phyloP scores from a whole-genome alignment of 2,797 vertebrate species.

The Phoeniculus purpureus region DNA sequence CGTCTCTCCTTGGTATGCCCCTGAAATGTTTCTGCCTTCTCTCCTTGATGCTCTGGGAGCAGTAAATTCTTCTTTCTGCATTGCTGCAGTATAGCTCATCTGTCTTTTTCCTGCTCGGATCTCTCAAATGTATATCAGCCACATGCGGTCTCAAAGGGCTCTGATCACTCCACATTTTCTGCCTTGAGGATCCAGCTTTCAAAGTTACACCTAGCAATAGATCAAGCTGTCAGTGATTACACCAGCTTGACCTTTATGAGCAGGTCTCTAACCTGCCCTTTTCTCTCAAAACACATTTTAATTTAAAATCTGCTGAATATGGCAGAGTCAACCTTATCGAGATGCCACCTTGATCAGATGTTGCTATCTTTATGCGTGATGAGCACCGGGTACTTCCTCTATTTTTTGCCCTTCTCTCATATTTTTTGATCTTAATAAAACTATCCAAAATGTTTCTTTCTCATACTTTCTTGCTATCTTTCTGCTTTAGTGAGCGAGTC shows the following conservation, averaged over 20 bases:
- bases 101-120: slow-evolving; percentile 34
- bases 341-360: background rate
- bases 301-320: slow-evolving; percentile 31
- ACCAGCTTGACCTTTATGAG: slow-evolving; percentile 55
- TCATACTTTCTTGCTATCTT: background rate
- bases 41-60: slow-evolving; percentile 40
- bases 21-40: slow-evolving; percentile 61
- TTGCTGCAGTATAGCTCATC: slow-evolving; percentile 33
- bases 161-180: slow-evolving; percentile 46
- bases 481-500: background rate
- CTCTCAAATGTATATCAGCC: slow-evolving; percentile 32
- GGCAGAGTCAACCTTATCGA: background rate
- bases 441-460: background rate
- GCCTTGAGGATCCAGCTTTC: slow-evolving; percentile 39
- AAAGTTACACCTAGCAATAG: slow-evolving; percentile 27
- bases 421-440: background rate
- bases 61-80: slow-evolving; percentile 54
- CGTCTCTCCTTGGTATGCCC: slow-evolving; percentile 59
- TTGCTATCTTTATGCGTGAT: background rate
- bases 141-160: slow-evolving; percentile 48
- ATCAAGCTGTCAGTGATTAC: slow-evolving; percentile 58
- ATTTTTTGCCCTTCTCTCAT: background rate
- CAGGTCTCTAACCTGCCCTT: slow-evolving; percentile 40
- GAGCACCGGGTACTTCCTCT: background rate
- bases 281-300: slow-evolving; percentile 43